phyloP scores from a whole-genome alignment of 2,797 vertebrate species.

The Lacerta viridis region DNA sequence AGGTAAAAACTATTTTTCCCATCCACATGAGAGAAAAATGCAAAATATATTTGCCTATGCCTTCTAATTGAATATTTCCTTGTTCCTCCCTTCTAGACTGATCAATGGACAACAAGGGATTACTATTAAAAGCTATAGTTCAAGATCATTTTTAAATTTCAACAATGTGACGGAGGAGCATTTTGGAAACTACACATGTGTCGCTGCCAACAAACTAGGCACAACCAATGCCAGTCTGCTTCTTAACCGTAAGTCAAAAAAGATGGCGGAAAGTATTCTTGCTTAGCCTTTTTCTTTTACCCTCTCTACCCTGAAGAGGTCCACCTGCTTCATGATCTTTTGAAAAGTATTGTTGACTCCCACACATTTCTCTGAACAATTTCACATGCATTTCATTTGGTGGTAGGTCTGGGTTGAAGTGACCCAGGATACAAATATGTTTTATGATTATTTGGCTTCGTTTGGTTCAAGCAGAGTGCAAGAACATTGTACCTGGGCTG shows the following conservation, averaged over 20 bases:
- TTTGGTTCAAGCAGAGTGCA: not conserved
- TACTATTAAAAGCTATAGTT: constrained; percentile 94
- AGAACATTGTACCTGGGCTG: not conserved
- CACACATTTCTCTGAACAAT: not conserved
- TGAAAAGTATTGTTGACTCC: fast-evolving
- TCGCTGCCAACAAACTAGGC: constrained; percentile 96
- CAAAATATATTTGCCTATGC: constrained; percentile 7
- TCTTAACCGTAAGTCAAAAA: constrained; percentile 95
- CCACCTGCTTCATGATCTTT: not conserved
- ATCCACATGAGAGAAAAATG: not conserved
- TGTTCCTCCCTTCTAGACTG: constrained; percentile 86
- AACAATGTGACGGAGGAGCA: constrained; percentile 99
- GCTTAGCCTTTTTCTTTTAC: not conserved
- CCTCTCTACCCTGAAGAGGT: not conserved
- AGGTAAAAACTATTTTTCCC: not conserved
- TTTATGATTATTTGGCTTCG: not conserved
- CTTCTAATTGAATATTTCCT: constrained; percentile 66
- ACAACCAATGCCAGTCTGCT: constrained; percentile 94
- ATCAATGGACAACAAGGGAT: constrained; percentile 94
- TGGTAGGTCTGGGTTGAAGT: not conserved
- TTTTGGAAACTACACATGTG: constrained; percentile 99
- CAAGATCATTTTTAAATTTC: constrained; percentile 97
- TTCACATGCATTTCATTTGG: not conserved
- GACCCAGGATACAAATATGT: not conserved
- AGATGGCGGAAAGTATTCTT: constrained; percentile 20